phyloP scores from a whole-genome alignment of 1,140 invertebrate genomes.

The Brachionus rotundiformis region DNA sequence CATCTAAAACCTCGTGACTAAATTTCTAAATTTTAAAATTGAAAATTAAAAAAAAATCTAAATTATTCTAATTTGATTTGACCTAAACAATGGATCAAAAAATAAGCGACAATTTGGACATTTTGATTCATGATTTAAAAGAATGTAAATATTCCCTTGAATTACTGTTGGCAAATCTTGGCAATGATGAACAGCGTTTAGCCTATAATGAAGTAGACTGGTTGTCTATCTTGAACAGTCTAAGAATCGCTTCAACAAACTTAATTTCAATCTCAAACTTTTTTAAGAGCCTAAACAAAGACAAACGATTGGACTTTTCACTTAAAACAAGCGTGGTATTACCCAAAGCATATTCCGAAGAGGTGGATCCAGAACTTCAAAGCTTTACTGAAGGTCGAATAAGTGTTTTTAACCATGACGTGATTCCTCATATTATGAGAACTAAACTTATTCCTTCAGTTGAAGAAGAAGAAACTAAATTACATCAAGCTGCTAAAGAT shows the following conservation, averaged over 20 bases:
- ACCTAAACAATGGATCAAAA: constrained; percentile 11
- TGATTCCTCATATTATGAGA: constrained; percentile 44
- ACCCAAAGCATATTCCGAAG: constrained; percentile 37
- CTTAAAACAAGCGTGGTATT: constrained; percentile 37
- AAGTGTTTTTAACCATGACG: constrained; percentile 49
- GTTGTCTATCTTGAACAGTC: constrained; percentile 12
- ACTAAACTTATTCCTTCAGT: constrained; percentile 44
- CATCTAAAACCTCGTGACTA: background rate
- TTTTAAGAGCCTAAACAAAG: constrained; percentile 14
- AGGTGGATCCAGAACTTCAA: constrained; percentile 48
- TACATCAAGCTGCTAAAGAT: constrained; percentile 47
- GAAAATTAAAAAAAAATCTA: background rate
- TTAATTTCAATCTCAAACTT: constrained; percentile 49
- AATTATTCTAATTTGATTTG: too few relatives aligned
- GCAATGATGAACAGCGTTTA: constrained; percentile 9
- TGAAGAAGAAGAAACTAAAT: constrained; percentile 46
- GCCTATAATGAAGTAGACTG: constrained; percentile 20
- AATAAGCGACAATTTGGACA: constrained; percentile 17
- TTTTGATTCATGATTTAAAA: constrained; percentile 43
- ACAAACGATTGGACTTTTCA: constrained; percentile 1
- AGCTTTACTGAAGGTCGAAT: constrained; percentile 17
- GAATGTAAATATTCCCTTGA: constrained; percentile 48
- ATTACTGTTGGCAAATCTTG: constrained; percentile 2
- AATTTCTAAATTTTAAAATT: background rate
- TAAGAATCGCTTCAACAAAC: constrained; percentile 44